These are phyloP conservation scores for Pholis gunnellus DNA, from an alignment of 2,113 vertebrate species.

Conservation along the genomic window DNA sequence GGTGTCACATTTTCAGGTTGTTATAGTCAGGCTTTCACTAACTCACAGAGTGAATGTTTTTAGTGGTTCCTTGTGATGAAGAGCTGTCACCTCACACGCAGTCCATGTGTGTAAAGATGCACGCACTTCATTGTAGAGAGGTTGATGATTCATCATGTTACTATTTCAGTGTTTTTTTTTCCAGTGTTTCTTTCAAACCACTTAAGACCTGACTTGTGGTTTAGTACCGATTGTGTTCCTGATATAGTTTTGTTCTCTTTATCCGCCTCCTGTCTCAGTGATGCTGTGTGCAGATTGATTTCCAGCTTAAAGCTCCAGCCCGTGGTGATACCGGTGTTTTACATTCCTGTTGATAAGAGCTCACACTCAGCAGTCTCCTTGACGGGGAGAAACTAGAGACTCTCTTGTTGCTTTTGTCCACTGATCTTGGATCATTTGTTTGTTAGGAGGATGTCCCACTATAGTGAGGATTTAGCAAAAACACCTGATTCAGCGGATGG, in stretches of 20 bases:
- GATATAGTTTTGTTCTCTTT: not conserved
- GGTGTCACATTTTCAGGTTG: not conserved
- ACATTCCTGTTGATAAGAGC: constrained; percentile 68
- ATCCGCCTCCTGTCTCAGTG: not conserved
- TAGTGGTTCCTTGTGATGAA: not conserved
- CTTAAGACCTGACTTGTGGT: not conserved
- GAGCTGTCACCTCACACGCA: not conserved
- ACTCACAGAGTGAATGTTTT: not conserved
- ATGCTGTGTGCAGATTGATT: not conserved
- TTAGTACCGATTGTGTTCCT: not conserved
- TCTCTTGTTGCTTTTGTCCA: constrained; percentile 56
- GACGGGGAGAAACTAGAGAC: constrained; percentile 41
- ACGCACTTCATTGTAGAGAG: not conserved
- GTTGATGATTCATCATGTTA: not conserved
- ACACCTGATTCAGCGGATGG: constrained; percentile 11
- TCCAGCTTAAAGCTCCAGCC: constrained; percentile 27
- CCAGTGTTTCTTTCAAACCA: not conserved
- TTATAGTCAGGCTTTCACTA: not conserved
- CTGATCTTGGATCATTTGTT: constrained; percentile 38
- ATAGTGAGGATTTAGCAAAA: constrained; percentile 32
- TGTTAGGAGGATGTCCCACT: constrained; percentile 34
- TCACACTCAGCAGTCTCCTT: constrained; percentile 50
- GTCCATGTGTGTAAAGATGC: not conserved
- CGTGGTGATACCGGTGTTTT: constrained; percentile 52
- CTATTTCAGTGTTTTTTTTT: not conserved